Base-by-base conservation (phyloP, 2,888 invertebrate species). In the Orthonevra nobilis region DNA sequence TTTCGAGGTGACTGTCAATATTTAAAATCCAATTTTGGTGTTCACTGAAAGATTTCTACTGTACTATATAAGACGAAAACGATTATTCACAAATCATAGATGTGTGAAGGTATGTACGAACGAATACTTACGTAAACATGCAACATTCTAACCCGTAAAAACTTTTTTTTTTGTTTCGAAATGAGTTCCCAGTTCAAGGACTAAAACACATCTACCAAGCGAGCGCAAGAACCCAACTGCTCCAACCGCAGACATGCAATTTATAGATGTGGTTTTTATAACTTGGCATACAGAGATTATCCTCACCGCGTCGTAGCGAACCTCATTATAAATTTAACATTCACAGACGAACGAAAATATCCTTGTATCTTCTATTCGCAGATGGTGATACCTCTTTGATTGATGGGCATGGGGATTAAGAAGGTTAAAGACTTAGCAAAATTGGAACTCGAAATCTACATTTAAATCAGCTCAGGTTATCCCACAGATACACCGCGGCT, bases 361-460 rank as follows among this genome's bases (percentile, higher is more conserved):
- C 52, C 64, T 34, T 77, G 72, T 77, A 72, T 77, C 77, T 77
- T 15, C 70, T 60, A 66, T 52, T 52, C 44, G 46, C 77, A 77
- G 72, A 77, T 77, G 77, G 64, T 77, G 72, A 72, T 77, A 77
- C 58, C 50, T 58, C 77, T 64, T 70, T 77, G 77, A 77, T 77
- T 72, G 77, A 77, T 77, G 77, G 64, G 40, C 58, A 15, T 34
- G 34, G 23, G 64, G 63, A 64, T 77, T 77, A 77, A 20, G 32
- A 54, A 34, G 63, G 61, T 58, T 70, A 58, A 64, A 50, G 44
- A 60, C 42, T 64, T 46, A 54, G 32, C 32, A 14, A 60, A 77
- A 72, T 72, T 64, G 77, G 38, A 69, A 64, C 32, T 36, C 12
- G 14, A 50, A 69, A 69, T 69, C 42, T 19, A 63, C 46, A 52